Conservation (phyloP, 2,888 invertebrate species). For the Eurytoma adleriae region DNA sequence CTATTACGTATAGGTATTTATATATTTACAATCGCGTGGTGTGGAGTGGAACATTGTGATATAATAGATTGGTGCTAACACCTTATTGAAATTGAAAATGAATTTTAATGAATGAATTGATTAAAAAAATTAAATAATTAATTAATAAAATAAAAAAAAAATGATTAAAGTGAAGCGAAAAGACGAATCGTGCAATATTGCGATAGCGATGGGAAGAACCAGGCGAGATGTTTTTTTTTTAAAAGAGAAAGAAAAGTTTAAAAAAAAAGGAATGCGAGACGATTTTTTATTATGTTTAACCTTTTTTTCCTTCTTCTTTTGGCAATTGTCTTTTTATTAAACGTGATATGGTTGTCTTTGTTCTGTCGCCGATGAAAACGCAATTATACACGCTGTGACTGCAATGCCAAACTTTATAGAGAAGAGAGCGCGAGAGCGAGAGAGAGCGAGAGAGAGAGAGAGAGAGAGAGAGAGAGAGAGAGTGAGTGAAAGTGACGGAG, state of each 20-base stretch:
- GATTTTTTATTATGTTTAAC: conserved; percentile 11
- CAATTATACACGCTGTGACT: conserved; percentile 58
- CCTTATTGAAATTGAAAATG: conserved; percentile 75
- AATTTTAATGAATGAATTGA: conserved; percentile 66
- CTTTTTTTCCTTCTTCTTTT: conserved; percentile 42
- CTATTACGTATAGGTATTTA: conserved; percentile 73
- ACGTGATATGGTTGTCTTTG: conserved; percentile 54
- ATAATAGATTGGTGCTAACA: conserved; percentile 77
- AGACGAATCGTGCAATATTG: conserved; percentile 74
- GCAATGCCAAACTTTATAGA: conserved; percentile 57
- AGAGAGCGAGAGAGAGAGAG: not conserved
- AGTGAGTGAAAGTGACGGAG: conserved; percentile 8
- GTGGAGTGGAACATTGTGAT: conserved; percentile 77
- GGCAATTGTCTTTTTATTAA: conserved; percentile 45
- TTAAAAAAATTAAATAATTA: conserved; percentile 12
- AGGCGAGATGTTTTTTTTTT: conserved; percentile 39
- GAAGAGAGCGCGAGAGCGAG: conserved; percentile 29
- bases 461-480: conserved; percentile 4
- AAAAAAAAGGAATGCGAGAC: not conserved
- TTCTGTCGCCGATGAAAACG: conserved; percentile 54
- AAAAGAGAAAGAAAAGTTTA: conserved; percentile 2
- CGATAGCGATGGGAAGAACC: conserved; percentile 65
- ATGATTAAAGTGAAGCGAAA: conserved; percentile 51
- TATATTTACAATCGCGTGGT: conserved; percentile 76
- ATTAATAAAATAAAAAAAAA: conserved; percentile 60